Evolutionary conservation across 2,888 invertebrate species (phyloP).

Genomic region (Lasioglossum vierecki): DNA sequence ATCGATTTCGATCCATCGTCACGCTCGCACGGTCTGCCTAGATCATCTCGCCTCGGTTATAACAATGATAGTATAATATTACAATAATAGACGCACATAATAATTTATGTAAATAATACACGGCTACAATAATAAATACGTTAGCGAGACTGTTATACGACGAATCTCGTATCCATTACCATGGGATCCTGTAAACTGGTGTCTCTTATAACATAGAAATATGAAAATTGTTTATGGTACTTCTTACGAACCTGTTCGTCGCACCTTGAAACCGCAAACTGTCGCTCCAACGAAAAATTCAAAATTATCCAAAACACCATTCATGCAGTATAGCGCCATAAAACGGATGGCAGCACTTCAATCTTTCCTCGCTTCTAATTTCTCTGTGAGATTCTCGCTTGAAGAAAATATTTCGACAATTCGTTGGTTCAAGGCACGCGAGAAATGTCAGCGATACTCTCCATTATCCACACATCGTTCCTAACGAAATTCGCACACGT

Average conservation of each 20-base stretch:
- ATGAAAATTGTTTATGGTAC: constrained; percentile 18
- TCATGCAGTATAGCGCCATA: neutral
- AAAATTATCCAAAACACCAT: neutral
- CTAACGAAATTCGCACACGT: constrained; percentile 7
- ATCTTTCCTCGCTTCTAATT: neutral
- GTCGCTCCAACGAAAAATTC: neutral
- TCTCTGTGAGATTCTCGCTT: neutral
- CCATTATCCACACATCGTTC: neutral
- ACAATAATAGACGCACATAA: constrained; percentile 48
- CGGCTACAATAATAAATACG: constrained; percentile 49
- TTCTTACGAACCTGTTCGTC: neutral
- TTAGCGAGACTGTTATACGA: constrained; percentile 27
- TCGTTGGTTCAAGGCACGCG: constrained; percentile 26
- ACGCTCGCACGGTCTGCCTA: constrained; percentile 10
- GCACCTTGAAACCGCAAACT: constrained; percentile 23
- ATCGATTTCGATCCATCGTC: constrained; percentile 1
- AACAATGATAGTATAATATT: constrained; percentile 49
- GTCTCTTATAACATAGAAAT: constrained; percentile 42
- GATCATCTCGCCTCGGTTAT: constrained; percentile 11
- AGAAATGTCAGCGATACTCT: neutral
- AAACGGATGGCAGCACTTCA: neutral
- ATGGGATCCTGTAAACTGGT: neutral
- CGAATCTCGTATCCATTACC: neutral
- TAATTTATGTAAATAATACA: constrained; percentile 53
- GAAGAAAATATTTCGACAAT: neutral